phyloP scores from a whole-genome alignment of 2,113 vertebrate species.

The Verasper variegatus region DNA sequence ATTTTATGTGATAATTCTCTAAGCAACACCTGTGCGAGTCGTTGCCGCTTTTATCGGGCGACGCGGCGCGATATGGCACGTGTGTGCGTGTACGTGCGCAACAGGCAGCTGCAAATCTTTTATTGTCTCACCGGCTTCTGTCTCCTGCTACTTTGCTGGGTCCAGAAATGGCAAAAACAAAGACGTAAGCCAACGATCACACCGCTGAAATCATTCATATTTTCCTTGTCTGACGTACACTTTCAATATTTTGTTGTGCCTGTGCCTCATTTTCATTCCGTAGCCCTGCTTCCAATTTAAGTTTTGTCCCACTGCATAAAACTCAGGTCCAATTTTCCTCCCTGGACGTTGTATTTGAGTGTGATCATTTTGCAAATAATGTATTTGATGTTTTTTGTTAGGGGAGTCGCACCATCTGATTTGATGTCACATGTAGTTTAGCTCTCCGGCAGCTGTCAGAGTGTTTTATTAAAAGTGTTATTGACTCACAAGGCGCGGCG shows the following conservation, averaged over 20 bases:
- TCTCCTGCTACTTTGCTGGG: constrained; percentile 9
- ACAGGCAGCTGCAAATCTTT: neutral
- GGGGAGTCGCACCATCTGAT: constrained; percentile 44
- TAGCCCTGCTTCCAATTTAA: neutral
- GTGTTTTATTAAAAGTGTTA: constrained; percentile 42
- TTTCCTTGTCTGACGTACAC: neutral
- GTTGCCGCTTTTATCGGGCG: constrained; percentile 30
- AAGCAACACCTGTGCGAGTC: constrained; percentile 53
- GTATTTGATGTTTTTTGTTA: constrained; percentile 20
- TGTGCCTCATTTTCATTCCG: constrained; percentile 8
- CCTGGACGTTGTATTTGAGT: constrained; percentile 26
- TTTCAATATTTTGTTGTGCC: neutral
- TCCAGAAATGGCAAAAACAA: constrained; percentile 12
- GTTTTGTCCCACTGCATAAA: constrained; percentile 15
- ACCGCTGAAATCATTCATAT: neutral
- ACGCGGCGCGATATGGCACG: constrained; percentile 22
- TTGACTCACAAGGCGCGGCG: constrained; percentile 48
- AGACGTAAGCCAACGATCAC: neutral
- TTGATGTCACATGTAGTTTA: constrained; percentile 60
- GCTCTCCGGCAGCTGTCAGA: constrained; percentile 42
- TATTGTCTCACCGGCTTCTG: constrained; percentile 31
- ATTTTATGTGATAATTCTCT: constrained; percentile 52
- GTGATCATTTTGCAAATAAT: constrained; percentile 51
- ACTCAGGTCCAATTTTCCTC: constrained; percentile 30
- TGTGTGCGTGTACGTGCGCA: neutral